Percentiles rank a stretch among this genome's conserved stretches.
These are phyloP conservation scores for Alouatta palliata DNA, from an alignment of 2,113 vertebrate species.

Conservation along the genomic window DNA sequence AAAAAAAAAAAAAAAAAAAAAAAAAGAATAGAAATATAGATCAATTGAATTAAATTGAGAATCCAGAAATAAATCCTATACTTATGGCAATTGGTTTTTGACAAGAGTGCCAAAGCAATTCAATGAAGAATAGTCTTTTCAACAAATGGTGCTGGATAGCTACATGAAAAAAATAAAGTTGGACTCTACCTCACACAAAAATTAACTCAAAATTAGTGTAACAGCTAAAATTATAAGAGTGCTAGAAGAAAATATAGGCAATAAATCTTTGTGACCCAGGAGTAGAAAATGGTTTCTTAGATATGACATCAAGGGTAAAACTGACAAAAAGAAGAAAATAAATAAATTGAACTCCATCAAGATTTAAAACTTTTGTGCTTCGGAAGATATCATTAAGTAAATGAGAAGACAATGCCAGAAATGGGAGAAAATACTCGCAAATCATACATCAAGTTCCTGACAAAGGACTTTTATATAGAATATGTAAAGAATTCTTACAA, in stretches of 20 bases:
- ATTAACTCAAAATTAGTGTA: slow-evolving; percentile 15
- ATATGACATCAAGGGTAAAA: neutral
- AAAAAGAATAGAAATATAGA: too few relatives aligned
- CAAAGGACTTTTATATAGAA: neutral
- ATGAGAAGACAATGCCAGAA: neutral
- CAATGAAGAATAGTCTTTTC: neutral
- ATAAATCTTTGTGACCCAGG: neutral
- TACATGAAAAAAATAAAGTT: neutral
- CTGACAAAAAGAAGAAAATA: neutral
- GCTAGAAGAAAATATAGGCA: neutral
- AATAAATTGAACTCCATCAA: neutral
- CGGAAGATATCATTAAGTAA: neutral
- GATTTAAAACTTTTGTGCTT: neutral
- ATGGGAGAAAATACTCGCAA: neutral
- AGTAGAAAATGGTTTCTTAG: neutral
- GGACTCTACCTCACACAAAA: neutral
- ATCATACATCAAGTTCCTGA: neutral
- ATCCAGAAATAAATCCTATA: neutral
- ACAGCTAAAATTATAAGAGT: neutral
- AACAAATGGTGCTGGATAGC: neutral
- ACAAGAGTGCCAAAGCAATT: neutral
- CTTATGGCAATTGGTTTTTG: neutral
- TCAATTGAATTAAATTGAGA: neutral
- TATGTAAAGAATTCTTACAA: neutral
- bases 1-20: too few relatives aligned